These are phyloP conservation scores for Acropora tenuis DNA, from an alignment of 64 coral and sea anemone species.

Conservation along the genomic window DNA sequence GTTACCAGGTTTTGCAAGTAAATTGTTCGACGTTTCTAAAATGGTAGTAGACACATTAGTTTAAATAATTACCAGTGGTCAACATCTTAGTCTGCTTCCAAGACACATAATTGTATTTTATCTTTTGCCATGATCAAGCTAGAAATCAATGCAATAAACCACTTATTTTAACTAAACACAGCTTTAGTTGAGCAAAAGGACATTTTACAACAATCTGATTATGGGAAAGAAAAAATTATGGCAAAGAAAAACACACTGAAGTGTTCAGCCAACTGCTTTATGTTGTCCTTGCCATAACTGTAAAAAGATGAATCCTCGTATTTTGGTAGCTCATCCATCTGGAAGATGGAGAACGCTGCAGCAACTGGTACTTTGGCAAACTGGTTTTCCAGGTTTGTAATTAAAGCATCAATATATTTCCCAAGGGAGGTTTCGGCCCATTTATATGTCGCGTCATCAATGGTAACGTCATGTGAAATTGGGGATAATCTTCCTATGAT, in stretches of 20 bases:
- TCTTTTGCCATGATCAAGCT: not conserved
- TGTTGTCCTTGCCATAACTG: not conserved
- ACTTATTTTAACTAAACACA: not conserved
- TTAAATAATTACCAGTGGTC: not conserved
- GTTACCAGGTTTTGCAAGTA: not conserved
- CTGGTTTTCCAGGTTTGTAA: slow-evolving; percentile 1
- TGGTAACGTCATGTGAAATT: not conserved
- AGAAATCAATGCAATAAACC: not conserved
- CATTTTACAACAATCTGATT: not conserved
- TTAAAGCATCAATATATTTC: slow-evolving; percentile 5
- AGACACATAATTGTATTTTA: not conserved
- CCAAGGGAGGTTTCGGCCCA: not conserved
- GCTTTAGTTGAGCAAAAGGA: not conserved
- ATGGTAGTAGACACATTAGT: not conserved
- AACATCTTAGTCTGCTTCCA: not conserved
- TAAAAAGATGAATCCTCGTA: not conserved
- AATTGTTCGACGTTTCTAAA: not conserved
- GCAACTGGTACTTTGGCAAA: slow-evolving; percentile 18
- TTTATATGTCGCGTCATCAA: not conserved
- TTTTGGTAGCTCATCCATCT: not conserved
- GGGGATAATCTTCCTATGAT: slow-evolving; percentile 12
- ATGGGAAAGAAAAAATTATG: not conserved
- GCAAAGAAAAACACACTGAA: not conserved
- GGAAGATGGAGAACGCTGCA: slow-evolving; percentile 18
- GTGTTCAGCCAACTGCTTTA: slow-evolving; percentile 21